Base-by-base conservation (phyloP, 2,113 vertebrate species). In the Amia ocellicauda region DNA sequence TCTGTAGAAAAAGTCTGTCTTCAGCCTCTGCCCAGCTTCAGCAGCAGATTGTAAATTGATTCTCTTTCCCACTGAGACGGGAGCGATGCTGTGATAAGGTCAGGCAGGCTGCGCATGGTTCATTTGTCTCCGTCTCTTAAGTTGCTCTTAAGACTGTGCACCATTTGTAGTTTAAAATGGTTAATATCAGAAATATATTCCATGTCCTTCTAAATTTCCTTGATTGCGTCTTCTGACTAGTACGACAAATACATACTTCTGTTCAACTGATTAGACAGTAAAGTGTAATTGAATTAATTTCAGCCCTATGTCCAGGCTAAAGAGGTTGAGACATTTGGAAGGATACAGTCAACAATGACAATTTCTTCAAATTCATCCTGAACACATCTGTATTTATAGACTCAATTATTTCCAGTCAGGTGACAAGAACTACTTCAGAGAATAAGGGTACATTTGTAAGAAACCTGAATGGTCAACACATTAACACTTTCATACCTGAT, bases 31-130 rank as follows among this genome's bases (percentile, higher is more conserved):
- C 19, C 10, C 11, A 8, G 14, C 51, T 20, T 24, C 20, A 27
- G 51, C 11, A 54, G 51, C 51, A 54, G 51, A 54, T 54, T 54
- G 51, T 24, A 54, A 54, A 54, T 54, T 54, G 51, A 54, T 54
- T 54, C 20, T 22, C 22, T 54, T 54, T 54, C 51, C 51, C 51
- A 23, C 51, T 54, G 51, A 54, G 51, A 54, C 14, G 20, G 51
- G n/a, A 11, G 19, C 22, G 51, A 54, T 54, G 51, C 51, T 8
- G 51, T 24, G 51, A 54, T 54, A 54, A 54, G 51, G 51, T 54
- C 51, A 54, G 51, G 19, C 51, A 54, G 51, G 16, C 20, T 54
- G 51, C 5, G 51, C 22, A 27, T 27, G 24, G 51, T 24, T 54
- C 51, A 54, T 54, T 54, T 54, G 24, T 54, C n/a, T 54, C 22